Evolutionary conservation across 1,140 invertebrate genomes (phyloP), one percentile per base, ranked within the genome.

Genomic region (Orussus abietinus): DNA sequence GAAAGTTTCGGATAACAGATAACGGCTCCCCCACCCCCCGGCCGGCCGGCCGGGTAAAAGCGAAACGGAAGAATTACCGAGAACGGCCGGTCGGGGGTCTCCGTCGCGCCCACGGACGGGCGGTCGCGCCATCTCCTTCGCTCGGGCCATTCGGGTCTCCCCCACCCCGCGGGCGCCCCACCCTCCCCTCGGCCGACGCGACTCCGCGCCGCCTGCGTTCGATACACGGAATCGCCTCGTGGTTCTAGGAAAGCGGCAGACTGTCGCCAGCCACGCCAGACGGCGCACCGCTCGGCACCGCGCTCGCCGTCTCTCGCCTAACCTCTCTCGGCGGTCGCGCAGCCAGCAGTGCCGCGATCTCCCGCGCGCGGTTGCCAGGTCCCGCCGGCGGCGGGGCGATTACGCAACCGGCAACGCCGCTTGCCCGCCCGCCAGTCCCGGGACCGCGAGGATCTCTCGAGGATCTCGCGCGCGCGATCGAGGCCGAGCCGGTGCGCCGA

Each of bases 191-290:
- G 7, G 31, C 31, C 7, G 31, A 10, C 7, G 7, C 7, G 7
- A 13, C 31, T 7, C 31, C 31, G 9, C n/a, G 31, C 9, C 40
- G 55, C 50, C 55, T 55, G 60, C 66, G 66, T 52, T 69, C 65
- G 65, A 69, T 71, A 69, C 66, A 71, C 62, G 66, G 65, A 71
- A 71, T 69, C 57, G 54, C 66, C 65, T 64, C 66, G 66, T 68
- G 64, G 56, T 71, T 71, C 68, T 71, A 53, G 61, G 65, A 71
- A 71, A 57, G 62, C 64, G 59, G 66, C 64, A 71, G 68, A 69
- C 68, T 68, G 66, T 69, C 68, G 68, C 57, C 66, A 67, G 64
- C 55, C 59, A 71, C 64, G 62, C 66, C 64, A 71, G 68, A 69
- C 66, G 66, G 66, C 64, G 65, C 68, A 71, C 57, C 56, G 63